Evolutionary conservation across 2,113 vertebrate genomes (phyloP).

Genomic region (Empidonax traillii): DNA sequence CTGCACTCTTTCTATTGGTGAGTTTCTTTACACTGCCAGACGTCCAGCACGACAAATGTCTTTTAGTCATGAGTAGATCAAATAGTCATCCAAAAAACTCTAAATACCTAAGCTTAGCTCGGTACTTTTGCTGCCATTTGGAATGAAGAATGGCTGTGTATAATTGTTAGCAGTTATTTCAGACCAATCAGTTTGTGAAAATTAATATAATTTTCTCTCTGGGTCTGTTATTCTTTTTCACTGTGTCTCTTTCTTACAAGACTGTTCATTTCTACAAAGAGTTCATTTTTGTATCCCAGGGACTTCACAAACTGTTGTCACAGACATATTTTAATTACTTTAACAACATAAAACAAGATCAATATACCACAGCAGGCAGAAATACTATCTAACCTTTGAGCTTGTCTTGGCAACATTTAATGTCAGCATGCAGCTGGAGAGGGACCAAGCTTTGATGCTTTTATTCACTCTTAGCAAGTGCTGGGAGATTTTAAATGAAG

Average conservation of each 20-base stretch:
- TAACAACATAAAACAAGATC: conserved; percentile 11
- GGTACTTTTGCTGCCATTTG: background rate
- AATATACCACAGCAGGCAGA: conserved; percentile 16
- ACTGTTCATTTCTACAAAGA: background rate
- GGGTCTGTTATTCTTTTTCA: background rate
- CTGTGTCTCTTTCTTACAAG: background rate
- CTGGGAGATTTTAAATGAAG: background rate
- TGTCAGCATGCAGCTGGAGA: background rate
- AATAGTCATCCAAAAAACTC: background rate
- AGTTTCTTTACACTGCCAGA: background rate
- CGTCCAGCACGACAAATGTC: background rate
- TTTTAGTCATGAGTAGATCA: background rate
- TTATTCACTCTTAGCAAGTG: background rate
- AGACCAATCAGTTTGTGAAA: background rate
- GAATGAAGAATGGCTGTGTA: background rate
- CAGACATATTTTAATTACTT: conserved; percentile 35
- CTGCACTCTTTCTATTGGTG: background rate
- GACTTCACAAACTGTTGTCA: background rate
- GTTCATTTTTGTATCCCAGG: conserved; percentile 1
- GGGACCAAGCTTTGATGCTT: background rate
- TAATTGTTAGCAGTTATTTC: background rate
- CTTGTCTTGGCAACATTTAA: background rate
- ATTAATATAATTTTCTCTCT: background rate
- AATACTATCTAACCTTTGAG: conserved; percentile 5
- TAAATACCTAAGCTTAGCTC: background rate